Percentiles rank a stretch among this genome's conserved stretches.
Conservation (phyloP, 1,140 invertebrate genomes). For the Drusus annulatus region DNA sequence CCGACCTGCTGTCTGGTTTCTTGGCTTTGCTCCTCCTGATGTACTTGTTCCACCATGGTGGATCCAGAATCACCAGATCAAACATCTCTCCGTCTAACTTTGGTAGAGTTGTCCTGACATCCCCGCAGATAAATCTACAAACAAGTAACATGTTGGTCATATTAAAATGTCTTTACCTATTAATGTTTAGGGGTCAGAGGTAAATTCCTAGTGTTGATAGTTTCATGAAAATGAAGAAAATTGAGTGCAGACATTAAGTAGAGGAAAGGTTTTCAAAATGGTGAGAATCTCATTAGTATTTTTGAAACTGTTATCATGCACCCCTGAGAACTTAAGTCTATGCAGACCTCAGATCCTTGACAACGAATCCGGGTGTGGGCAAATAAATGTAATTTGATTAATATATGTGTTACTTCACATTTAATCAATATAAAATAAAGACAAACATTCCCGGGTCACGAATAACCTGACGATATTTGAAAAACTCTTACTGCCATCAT, state of each 20-base stretch:
- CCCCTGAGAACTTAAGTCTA: background rate
- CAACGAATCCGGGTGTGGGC: too few species aligned
- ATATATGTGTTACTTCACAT: too few species aligned
- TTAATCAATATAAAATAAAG: too few species aligned
- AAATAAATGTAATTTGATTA: too few species aligned
- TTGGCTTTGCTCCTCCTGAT: constrained; percentile 83
- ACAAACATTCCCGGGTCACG: too few species aligned
- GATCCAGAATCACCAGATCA: constrained; percentile 91
- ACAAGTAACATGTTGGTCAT: constrained; percentile 36
- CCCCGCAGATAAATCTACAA: constrained; percentile 65
- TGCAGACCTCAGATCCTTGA: too few species aligned
- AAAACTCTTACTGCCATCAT: too few species aligned
- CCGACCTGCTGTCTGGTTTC: constrained; percentile 71
- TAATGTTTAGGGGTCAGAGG: background rate
- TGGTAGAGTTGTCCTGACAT: constrained; percentile 63
- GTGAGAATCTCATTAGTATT: background rate
- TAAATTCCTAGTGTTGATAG: background rate
- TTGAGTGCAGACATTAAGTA: background rate
- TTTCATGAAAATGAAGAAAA: background rate
- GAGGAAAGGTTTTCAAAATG: background rate
- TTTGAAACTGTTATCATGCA: background rate
- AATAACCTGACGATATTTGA: too few species aligned
- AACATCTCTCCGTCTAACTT: constrained; percentile 70
- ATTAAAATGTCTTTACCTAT: background rate
- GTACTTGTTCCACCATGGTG: constrained; percentile 95